Evolutionary conservation across 1,140 invertebrate species (phyloP), one percentile per base, ranked within the genome.

Genomic region (Carposina sasakii): DNA sequence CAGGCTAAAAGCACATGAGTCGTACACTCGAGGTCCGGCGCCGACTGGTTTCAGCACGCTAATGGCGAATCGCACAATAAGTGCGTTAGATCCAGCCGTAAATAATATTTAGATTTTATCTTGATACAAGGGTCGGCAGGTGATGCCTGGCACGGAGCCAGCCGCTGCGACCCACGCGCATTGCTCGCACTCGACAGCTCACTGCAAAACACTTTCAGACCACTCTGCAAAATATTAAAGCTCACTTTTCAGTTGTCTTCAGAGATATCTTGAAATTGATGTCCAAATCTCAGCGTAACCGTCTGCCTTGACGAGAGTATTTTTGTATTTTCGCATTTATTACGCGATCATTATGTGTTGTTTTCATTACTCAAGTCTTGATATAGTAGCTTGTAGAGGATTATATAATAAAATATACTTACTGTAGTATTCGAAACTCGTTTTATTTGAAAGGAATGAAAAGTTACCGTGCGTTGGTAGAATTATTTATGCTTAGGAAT

Each of bases 51-150:
- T n/a, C n/a, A n/a, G n/a, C n/a, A n/a, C n/a, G n/a, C n/a, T n/a
- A n/a, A n/a, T n/a, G n/a, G n/a, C n/a, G n/a, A n/a, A n/a, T n/a
- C n/a, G n/a, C n/a, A 65, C 57, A 68, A 57, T 65, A 65, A 57
- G 57, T 56, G 45, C 37, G 56, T 63, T 59, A 48, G 64, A 68
- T 68, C 60, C 49, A 61, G 58, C 65, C 70, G 67, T 75, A 75
- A 77, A 73, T 71, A 77, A 75, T 77, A 67, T 72, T 68, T 60
- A 59, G 63, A 60, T 67, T 77, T 74, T 72, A 71, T 70, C 61
- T 57, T 66, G 64, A 63, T 62, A 72, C 64, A 71, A 71, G 69
- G 71, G 71, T 71, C 72, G 58, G 69, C 75, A 78, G 75, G 75
- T 78, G 67, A 76, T 62, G 58, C 60, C 59, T 78, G 75, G 75